Conservation (phyloP, 2,888 invertebrate genomes). For the Lissocephala sabroskyi region DNA sequence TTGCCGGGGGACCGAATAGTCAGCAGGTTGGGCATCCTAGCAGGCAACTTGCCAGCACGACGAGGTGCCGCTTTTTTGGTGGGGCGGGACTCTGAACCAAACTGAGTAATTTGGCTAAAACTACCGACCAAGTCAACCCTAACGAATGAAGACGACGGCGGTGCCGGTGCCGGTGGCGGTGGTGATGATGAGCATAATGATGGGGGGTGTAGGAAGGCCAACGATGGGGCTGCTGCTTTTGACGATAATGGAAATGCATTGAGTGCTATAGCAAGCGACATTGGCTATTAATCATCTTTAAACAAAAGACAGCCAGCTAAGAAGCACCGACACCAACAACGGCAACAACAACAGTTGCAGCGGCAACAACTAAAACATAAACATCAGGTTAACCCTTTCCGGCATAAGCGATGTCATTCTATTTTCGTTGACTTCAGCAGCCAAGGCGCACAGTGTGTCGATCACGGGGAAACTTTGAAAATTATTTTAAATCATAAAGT, state of each 20-base stretch:
- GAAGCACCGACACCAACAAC: slow-evolving; percentile 15
- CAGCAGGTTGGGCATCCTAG: too few relatives aligned
- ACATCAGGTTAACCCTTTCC: slow-evolving; percentile 65
- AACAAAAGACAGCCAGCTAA: slow-evolving; percentile 55
- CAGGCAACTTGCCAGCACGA: too few relatives aligned
- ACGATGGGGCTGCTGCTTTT: slow-evolving; percentile 26
- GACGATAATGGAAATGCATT: slow-evolving; percentile 60
- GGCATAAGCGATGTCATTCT: slow-evolving; percentile 29
- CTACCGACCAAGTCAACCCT: too few relatives aligned
- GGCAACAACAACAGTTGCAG: slow-evolving; percentile 18
- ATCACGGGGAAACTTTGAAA: too few relatives aligned
- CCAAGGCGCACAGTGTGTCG: slow-evolving; percentile 33
- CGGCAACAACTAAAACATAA: slow-evolving; percentile 55
- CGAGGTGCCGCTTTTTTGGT: slow-evolving; percentile 33
- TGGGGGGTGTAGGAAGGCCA: too few relatives aligned
- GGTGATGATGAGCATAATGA: slow-evolving; percentile 18
- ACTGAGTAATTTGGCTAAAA: slow-evolving; percentile 53
- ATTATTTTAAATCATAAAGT: too few relatives aligned
- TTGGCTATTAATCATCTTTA: slow-evolving; percentile 70
- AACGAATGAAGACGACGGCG: slow-evolving; percentile 10
- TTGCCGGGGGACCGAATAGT: slow-evolving; percentile 3
- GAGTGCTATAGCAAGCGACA: slow-evolving; percentile 52
- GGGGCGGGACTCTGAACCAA: slow-evolving; percentile 14
- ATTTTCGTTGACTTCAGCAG: slow-evolving; percentile 43
- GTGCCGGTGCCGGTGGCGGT: slow-evolving; percentile 17